Base-by-base conservation (phyloP, 2,797 vertebrate species). In the Sitta carolinensis region DNA sequence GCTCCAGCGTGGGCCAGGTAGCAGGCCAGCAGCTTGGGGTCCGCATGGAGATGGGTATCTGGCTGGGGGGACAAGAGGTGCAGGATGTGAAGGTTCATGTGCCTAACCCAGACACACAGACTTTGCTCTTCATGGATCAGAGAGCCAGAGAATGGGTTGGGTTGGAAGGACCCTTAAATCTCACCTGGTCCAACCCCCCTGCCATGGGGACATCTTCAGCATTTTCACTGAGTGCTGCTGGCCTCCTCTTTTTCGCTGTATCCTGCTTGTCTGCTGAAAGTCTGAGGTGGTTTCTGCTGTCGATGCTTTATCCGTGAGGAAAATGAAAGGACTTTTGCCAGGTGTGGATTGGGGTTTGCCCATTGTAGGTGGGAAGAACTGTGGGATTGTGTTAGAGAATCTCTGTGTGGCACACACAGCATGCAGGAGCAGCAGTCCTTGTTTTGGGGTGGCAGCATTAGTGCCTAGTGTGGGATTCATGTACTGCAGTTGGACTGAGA, bases 1-100 rank as follows among this genome's bases (percentile, higher is more conserved):
- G 43, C 91, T 89, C 87, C 89, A 43, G 67, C 72, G 2, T 36
- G 80, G 77, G 76, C 92, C 92, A 75, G 78, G 96, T 96, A 95
- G 84, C 81, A 64, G 66, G 32, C 76, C 68, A 4, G 43, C 64
- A 73, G 30, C 87, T 84, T 45, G 72, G 7, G 16, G 11, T 62
- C 21, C 3, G 20, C 17, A 51, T 73, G 25, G 7, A 40, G n/a
- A 10, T 55, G 42, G 1, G 3, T n/a, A 0, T 27, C 21, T 42
- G 1, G 67, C 62, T 38, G n/a, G 14, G n/a, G 43, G 64, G 3
- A 29, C 30, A 20, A 1, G 66, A 42, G 18, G 2, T 40, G 78
- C 52, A 79, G 77, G 52, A 23, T 2, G 7, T 22, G 5, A 40
- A 67, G 52, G 43, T 92, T 67, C 20, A 0, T 3, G 13, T 47